Evolutionary conservation across 1,140 invertebrate species (phyloP).

Genomic region (Cotesia vestalis): DNA sequence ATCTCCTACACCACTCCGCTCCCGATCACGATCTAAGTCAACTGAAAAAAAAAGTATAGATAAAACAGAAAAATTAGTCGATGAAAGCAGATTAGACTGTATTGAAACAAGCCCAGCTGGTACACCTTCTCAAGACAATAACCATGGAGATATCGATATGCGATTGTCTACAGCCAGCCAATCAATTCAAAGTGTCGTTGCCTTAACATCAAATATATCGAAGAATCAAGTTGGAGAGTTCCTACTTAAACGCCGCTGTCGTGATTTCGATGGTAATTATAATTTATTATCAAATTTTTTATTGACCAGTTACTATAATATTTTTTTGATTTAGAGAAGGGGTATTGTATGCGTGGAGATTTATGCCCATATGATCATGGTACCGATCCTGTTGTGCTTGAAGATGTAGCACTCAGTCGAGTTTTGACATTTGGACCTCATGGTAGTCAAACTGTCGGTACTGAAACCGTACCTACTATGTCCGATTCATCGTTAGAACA

Average conservation of each 20-base stretch:
- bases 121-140: constrained; percentile 70
- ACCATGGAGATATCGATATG: constrained; percentile 72
- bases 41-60: constrained; percentile 59
- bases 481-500: constrained; percentile 58
- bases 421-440: constrained; percentile 70
- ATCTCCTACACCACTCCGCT: constrained; percentile 64
- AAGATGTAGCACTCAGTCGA: constrained; percentile 76
- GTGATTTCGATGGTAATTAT: constrained; percentile 75
- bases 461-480: constrained; percentile 57
- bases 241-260: constrained; percentile 71
- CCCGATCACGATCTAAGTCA: constrained; percentile 60
- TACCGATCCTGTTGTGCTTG: constrained; percentile 90
- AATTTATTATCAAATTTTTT: not conserved
- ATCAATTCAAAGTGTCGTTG: constrained; percentile 69
- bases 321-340: constrained; percentile 75
- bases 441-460: constrained; percentile 59
- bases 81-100: constrained; percentile 51
- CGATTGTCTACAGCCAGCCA: constrained; percentile 66
- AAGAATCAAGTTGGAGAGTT: constrained; percentile 56
- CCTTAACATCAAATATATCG: constrained; percentile 53
- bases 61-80: constrained; percentile 51
- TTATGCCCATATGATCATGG: constrained; percentile 96
- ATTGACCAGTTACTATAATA: constrained; percentile 1
- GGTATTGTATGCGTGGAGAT: constrained; percentile 94
- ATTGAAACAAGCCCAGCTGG: constrained; percentile 60